Percentiles rank a stretch among this genome's conserved stretches.
These are phyloP conservation scores for Spea hammondii DNA, from an alignment of 2,797 vertebrate species.

Conservation along the genomic window DNA sequence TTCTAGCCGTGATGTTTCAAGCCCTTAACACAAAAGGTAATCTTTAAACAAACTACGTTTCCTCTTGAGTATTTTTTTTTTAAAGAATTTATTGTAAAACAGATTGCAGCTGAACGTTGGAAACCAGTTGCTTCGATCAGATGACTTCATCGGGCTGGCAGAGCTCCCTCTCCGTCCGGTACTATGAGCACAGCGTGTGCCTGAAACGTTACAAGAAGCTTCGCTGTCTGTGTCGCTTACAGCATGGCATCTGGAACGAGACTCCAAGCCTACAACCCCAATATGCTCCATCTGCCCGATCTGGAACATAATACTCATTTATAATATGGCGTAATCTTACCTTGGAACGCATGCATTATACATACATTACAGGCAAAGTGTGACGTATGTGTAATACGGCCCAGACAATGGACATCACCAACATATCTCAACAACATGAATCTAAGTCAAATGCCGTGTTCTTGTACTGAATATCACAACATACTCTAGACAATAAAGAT, in stretches of 20 bases:
- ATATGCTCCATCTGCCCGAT: background rate
- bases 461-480: too few relatives aligned
- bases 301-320: background rate
- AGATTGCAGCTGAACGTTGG: conserved; percentile 15
- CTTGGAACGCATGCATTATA: too few relatives aligned
- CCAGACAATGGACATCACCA: too few relatives aligned
- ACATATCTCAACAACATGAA: too few relatives aligned
- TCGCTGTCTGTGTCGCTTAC: conserved; percentile 10
- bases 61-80: background rate
- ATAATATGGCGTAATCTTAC: too few relatives aligned
- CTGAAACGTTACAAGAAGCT: conserved; percentile 12
- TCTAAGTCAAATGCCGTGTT: too few relatives aligned
- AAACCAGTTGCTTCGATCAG: background rate
- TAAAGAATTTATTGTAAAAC: conserved; percentile 21
- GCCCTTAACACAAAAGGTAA: background rate
- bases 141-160: conserved; percentile 29
- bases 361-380: too few relatives aligned
- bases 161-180: background rate
- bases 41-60: background rate
- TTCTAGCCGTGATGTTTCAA: background rate
- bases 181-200: background rate
- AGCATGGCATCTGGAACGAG: background rate
- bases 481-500: too few relatives aligned
- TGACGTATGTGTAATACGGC: too few relatives aligned
- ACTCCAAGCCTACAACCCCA: background rate